Evolutionary conservation across 2,113 vertebrate genomes (phyloP).

Genomic region (Hypocryptadius cinnamomeus): DNA sequence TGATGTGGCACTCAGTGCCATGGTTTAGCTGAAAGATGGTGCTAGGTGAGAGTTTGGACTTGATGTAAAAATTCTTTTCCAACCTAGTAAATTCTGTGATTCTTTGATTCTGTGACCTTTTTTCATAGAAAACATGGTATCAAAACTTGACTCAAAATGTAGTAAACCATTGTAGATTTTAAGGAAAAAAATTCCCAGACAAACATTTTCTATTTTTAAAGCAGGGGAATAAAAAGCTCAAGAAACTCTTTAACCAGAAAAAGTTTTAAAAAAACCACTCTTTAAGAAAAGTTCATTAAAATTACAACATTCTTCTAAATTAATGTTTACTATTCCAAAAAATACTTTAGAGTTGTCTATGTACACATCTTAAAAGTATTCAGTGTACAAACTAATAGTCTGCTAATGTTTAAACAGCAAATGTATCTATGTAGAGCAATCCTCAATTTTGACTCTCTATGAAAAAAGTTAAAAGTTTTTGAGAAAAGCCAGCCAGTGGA

Average conservation of each 20-base stretch:
- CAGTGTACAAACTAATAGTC: background rate
- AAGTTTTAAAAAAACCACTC: background rate
- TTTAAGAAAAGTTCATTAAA: background rate
- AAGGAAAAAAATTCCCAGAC: background rate
- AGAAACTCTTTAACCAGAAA: background rate
- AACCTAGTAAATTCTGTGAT: background rate
- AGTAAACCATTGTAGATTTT: background rate
- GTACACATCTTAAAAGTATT: background rate
- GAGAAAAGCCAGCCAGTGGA: background rate
- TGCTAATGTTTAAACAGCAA: background rate
- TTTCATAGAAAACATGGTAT: background rate
- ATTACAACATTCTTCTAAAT: background rate
- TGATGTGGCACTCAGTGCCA: background rate
- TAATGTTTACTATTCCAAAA: background rate
- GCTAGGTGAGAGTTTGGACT: background rate
- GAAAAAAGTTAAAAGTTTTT: background rate
- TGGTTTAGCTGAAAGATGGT: background rate
- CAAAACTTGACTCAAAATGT: background rate
- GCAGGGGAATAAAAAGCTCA: accelerated
- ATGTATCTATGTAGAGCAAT: background rate
- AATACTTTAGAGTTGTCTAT: background rate
- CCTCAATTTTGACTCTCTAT: background rate
- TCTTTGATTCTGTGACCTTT: background rate
- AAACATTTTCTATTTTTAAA: background rate
- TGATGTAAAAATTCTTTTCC: background rate